phyloP scores from a whole-genome alignment of 2,797 vertebrate genomes.

The Knipowitschia caucasica region DNA sequence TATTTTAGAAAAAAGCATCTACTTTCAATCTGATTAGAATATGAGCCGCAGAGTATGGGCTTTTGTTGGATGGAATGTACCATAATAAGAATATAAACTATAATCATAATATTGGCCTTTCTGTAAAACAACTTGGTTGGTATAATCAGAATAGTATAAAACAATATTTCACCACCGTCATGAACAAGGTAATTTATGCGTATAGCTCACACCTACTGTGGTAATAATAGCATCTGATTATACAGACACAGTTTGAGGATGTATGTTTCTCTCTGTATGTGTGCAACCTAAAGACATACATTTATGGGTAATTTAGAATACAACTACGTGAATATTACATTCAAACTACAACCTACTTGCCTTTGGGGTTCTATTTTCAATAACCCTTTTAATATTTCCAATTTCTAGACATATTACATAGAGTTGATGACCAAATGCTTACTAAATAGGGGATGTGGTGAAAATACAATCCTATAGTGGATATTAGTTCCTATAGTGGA shows the following conservation, averaged over 20 bases:
- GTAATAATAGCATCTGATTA: background rate
- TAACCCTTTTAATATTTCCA: too few species aligned
- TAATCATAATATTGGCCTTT: background rate
- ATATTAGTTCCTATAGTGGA: too few species aligned
- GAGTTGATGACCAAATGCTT: too few species aligned
- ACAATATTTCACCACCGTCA: background rate
- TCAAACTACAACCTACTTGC: too few species aligned
- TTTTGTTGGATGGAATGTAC: background rate
- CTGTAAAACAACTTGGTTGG: background rate
- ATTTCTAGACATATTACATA: too few species aligned
- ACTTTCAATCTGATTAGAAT: background rate
- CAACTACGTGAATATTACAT: background rate
- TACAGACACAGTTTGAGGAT: background rate
- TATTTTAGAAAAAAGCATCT: background rate
- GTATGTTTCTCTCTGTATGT: background rate
- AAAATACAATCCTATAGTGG: too few species aligned
- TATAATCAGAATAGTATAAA: background rate
- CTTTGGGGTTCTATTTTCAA: too few species aligned
- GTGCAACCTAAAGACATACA: background rate
- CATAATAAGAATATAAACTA: background rate
- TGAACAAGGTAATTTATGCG: too few species aligned
- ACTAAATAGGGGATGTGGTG: too few species aligned
- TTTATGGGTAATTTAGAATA: slow-evolving; percentile 9
- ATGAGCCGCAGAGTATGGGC: background rate
- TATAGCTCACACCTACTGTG: background rate